phyloP scores from a whole-genome alignment of 2,113 vertebrate species.

The Porphyrio hochstetteri region DNA sequence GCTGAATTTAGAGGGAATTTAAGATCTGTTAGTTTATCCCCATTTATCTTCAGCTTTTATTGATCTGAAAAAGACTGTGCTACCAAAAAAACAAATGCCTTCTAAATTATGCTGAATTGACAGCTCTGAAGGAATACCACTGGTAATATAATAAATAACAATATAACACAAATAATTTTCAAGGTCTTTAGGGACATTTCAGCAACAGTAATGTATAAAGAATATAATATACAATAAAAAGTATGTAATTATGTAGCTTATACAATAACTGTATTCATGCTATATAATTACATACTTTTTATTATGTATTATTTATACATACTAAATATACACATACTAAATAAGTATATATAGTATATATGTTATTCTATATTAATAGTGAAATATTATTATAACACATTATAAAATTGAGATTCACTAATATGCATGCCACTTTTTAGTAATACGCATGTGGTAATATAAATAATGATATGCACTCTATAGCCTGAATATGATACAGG shows the following conservation, averaged over 20 bases:
- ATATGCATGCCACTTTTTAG: neutral
- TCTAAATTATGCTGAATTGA: neutral
- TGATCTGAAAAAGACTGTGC: constrained; percentile 3
- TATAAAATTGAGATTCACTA: neutral
- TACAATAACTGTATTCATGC: neutral
- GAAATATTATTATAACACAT: neutral
- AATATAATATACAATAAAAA: neutral
- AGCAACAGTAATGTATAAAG: neutral
- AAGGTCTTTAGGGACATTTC: neutral
- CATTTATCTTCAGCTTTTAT: neutral
- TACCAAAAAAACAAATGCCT: neutral
- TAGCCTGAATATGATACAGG: neutral
- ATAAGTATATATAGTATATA: neutral
- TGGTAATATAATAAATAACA: neutral
- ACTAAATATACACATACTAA: too few species aligned
- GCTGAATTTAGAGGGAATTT: neutral
- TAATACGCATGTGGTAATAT: neutral
- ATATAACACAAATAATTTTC: neutral
- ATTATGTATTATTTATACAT: neutral
- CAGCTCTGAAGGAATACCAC: neutral
- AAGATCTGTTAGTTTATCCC: neutral
- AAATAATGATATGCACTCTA: neutral
- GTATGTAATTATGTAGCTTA: neutral
- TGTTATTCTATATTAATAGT: neutral
- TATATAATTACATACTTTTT: neutral